phyloP scores from a whole-genome alignment of 1,140 invertebrate species.

The Pogonognathellus flavescens region DNA sequence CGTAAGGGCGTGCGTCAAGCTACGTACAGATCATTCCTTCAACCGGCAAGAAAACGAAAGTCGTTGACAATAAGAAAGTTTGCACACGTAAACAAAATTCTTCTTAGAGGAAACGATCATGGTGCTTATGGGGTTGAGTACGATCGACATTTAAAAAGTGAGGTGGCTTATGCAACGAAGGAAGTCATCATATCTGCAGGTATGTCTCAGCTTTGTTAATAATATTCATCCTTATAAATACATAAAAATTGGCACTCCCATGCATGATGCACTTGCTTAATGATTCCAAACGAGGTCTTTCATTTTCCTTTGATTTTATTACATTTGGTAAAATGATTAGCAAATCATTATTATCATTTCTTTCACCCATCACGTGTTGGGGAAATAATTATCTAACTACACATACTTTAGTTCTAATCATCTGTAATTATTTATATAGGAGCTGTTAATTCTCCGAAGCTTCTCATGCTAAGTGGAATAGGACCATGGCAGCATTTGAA shows the following conservation, averaged over 20 bases:
- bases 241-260: no score
- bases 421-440: not conserved
- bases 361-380: no score
- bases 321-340: no score
- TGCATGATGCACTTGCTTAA: no score
- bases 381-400: no score
- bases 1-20: conserved; percentile 53
- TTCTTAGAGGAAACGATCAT: conserved; percentile 13
- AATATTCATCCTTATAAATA: no score
- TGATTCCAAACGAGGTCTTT: no score
- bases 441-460: conserved; percentile 45
- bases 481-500: conserved; percentile 52
- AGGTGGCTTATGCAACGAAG: conserved; percentile 30
- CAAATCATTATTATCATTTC: no score
- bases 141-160: conserved; percentile 28
- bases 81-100: conserved; percentile 60
- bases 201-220: no score
- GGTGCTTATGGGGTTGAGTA: conserved; percentile 42
- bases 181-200: conserved; percentile 52
- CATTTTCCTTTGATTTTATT: no score
- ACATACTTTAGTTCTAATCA: no score
- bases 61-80: conserved; percentile 55
- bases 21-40: conserved; percentile 56
- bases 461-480: conserved; percentile 56
- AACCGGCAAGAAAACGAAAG: conserved; percentile 45